Evolutionary conservation across 2,113 vertebrate genomes (phyloP).

Genomic region (Ovis canadensis): DNA sequence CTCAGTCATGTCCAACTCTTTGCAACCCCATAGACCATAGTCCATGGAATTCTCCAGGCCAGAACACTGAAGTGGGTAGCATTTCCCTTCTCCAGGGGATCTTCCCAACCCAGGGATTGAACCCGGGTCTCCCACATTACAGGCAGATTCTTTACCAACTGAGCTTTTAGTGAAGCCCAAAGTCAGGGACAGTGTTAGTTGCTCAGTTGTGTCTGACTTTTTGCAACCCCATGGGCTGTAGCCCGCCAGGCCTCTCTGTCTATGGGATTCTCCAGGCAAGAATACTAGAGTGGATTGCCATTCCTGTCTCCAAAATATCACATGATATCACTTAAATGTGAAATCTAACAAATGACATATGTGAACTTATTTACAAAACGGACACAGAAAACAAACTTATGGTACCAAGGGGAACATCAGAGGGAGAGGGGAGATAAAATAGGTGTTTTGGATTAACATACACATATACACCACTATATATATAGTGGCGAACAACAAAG

Average conservation of each 20-base stretch:
- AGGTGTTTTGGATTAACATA: not conserved
- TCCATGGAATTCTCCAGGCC: not conserved
- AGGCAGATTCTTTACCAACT: not conserved
- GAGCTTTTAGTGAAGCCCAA: not conserved
- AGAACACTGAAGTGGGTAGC: not conserved
- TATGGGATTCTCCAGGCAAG: not conserved
- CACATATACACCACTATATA: not conserved
- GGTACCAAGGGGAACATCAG: not conserved
- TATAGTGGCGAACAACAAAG: not conserved
- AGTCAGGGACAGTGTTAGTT: not conserved
- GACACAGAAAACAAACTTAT: not conserved
- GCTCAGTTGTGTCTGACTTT: not conserved
- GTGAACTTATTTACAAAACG: not conserved
- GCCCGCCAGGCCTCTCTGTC: not conserved
- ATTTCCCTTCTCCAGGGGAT: not conserved
- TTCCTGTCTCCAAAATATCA: not conserved
- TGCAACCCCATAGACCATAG: not conserved
- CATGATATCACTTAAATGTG: not conserved
- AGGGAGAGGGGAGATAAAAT: not conserved
- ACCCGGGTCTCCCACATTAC: fast-evolving
- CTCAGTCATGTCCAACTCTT: not conserved
- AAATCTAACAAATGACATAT: not conserved
- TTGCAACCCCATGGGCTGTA: not conserved
- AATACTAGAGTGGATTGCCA: not conserved
- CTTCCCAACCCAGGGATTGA: not conserved